Evolutionary conservation across 1,140 invertebrate genomes (phyloP).

Genomic region (Bombus polaris): DNA sequence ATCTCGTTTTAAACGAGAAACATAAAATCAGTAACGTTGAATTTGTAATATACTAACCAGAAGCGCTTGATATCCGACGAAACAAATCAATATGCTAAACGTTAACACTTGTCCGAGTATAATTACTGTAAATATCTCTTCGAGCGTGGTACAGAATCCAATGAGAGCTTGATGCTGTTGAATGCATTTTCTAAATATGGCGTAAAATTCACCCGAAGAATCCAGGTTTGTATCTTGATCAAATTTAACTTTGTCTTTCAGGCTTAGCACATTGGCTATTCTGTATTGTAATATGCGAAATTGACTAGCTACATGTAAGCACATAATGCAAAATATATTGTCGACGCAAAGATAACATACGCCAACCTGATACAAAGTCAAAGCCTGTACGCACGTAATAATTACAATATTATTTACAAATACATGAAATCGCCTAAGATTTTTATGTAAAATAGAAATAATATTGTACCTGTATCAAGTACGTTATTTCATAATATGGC

Average conservation of each 20-base stretch:
- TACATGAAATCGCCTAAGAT: neutral
- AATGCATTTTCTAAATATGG: conserved; percentile 29
- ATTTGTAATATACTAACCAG: conserved; percentile 43
- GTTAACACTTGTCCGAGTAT: conserved; percentile 51
- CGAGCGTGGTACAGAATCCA: conserved; percentile 40
- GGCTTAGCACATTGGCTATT: neutral
- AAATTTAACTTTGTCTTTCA: too few species aligned
- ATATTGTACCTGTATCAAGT: neutral
- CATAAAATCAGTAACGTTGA: neutral
- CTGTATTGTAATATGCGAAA: conserved; percentile 64
- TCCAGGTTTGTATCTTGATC: neutral
- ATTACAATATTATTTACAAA: neutral
- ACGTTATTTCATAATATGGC: conserved; percentile 64
- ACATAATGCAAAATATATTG: conserved; percentile 58
- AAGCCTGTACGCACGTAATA: conserved; percentile 4
- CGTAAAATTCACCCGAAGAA: neutral
- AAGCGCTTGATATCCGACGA: conserved; percentile 58
- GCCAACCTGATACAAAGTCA: conserved; percentile 46
- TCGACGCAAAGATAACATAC: conserved; percentile 63
- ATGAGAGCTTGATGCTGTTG: conserved; percentile 52
- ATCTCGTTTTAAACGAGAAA: neutral
- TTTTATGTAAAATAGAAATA: neutral
- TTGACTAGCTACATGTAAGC: conserved; percentile 54
- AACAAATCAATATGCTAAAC: conserved; percentile 60
- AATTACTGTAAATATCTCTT: conserved; percentile 43